Conservation (phyloP, 2,113 vertebrate species). For the Rhegmatorhina hoffmannsi region DNA sequence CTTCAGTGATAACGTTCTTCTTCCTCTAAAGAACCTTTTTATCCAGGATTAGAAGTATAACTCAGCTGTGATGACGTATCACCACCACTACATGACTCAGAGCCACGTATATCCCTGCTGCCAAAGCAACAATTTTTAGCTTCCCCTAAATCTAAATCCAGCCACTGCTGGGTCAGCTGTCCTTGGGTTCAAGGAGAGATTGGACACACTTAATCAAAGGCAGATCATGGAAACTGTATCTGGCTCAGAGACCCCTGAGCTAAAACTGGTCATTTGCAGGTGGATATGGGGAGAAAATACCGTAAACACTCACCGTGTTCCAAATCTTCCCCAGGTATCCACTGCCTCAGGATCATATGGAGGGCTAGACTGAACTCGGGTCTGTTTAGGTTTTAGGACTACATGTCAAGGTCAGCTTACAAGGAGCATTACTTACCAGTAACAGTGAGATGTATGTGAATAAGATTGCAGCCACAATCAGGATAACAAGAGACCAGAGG, state of each 20-base stretch:
- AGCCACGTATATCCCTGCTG: background rate
- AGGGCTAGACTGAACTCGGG: background rate
- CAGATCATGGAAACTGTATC: background rate
- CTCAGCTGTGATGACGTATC: background rate
- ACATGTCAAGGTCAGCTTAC: background rate
- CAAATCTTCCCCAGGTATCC: background rate
- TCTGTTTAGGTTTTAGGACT: background rate
- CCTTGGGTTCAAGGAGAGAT: background rate
- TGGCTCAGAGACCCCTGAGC: background rate
- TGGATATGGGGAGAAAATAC: background rate
- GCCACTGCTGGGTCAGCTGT: background rate
- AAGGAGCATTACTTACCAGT: constrained; percentile 74
- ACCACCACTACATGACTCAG: rapidly evolving
- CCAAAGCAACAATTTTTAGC: background rate
- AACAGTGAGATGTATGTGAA: constrained; percentile 81
- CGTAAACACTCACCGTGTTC: background rate
- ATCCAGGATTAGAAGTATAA: background rate
- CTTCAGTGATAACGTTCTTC: background rate
- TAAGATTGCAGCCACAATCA: constrained; percentile 74
- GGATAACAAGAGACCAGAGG: constrained; percentile 84
- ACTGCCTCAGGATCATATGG: background rate
- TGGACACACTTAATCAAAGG: background rate
- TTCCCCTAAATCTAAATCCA: background rate
- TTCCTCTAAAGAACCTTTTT: background rate
- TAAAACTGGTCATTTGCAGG: background rate